Conservation (phyloP, 2,797 vertebrate genomes). For the Tauraco hartlaubi region DNA sequence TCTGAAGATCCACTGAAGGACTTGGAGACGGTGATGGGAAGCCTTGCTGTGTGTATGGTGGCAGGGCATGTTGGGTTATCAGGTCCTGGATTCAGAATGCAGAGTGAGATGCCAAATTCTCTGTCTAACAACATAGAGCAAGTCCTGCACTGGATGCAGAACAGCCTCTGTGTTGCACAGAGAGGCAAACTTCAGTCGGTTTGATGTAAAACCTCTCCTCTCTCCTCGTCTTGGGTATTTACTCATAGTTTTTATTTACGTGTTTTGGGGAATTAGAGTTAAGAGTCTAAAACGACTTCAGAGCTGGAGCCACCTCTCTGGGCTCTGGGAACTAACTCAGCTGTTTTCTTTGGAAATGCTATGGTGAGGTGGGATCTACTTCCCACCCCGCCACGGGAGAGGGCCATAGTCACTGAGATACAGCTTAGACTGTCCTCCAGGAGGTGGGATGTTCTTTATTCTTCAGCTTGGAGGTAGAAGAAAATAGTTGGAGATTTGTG, state of each 20-base stretch:
- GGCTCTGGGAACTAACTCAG: neutral
- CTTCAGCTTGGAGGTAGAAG: neutral
- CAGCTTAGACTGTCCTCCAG: neutral
- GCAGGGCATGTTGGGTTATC: neutral
- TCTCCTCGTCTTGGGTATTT: neutral
- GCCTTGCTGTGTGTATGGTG: neutral
- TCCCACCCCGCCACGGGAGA: neutral
- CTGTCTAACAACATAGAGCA: neutral
- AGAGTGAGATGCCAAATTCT: neutral
- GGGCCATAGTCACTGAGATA: neutral
- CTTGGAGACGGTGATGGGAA: accelerated
- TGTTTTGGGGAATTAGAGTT: neutral
- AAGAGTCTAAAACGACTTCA: neutral
- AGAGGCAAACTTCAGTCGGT: neutral
- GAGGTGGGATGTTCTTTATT: neutral
- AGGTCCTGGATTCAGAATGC: neutral
- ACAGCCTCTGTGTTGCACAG: neutral
- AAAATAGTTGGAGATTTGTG: neutral
- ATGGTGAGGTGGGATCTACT: neutral
- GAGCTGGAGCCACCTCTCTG: neutral
- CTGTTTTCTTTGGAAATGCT: neutral
- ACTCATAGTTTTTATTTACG: neutral
- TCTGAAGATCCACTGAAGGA: neutral
- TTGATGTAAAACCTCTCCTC: neutral
- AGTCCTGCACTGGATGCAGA: neutral